phyloP scores from a whole-genome alignment of 1,140 invertebrate genomes.

The Solen grandis region DNA sequence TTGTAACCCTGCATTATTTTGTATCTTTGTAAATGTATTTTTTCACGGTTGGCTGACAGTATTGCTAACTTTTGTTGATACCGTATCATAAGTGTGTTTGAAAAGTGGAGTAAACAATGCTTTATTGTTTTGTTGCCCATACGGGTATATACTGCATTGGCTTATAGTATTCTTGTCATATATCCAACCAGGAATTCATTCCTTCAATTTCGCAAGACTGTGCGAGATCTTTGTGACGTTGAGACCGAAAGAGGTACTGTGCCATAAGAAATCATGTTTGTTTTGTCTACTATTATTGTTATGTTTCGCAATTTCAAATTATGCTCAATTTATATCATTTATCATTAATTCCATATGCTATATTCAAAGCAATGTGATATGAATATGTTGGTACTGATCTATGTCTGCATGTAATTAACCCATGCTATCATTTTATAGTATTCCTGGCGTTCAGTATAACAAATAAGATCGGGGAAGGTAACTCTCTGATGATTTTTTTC shows the following conservation, averaged over 20 bases:
- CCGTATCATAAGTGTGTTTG: background rate
- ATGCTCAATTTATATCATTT: constrained; percentile 52
- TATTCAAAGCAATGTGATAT: constrained; percentile 45
- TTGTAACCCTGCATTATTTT: too few relatives aligned
- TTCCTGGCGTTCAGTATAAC: too few relatives aligned
- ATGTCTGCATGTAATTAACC: too few relatives aligned
- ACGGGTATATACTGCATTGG: background rate
- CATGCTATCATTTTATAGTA: too few relatives aligned
- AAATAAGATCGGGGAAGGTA: too few relatives aligned
- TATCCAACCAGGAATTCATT: background rate
- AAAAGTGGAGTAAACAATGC: background rate
- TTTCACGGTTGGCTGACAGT: too few relatives aligned
- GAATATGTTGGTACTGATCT: constrained; percentile 20
- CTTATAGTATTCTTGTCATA: constrained; percentile 13
- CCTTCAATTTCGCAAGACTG: background rate
- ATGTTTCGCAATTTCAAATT: constrained; percentile 39
- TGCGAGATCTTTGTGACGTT: background rate
- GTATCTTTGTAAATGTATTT: too few relatives aligned
- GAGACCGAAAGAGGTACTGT: constrained; percentile 8
- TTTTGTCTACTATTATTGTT: constrained; percentile 8
- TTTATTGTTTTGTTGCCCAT: background rate
- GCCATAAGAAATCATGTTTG: constrained; percentile 21
- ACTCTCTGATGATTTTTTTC: too few relatives aligned
- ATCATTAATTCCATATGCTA: constrained; percentile 50
- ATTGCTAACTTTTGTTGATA: too few relatives aligned